These are phyloP conservation scores for Platerodrilus igneus DNA, from an alignment of 2,888 invertebrate genomes.

Conservation along the genomic window DNA sequence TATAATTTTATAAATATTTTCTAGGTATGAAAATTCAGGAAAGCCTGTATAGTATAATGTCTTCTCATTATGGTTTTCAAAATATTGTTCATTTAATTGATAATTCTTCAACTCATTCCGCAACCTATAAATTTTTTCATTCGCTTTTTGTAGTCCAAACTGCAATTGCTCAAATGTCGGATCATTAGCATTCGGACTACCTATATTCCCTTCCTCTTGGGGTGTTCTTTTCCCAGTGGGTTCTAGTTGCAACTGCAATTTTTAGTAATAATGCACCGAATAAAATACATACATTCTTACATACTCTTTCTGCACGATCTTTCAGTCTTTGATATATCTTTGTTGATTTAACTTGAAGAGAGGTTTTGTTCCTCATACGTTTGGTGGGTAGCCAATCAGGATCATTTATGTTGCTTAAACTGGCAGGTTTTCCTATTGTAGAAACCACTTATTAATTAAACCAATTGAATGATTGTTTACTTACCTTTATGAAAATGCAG, in stretches of 20 bases:
- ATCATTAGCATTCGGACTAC: too few relatives aligned
- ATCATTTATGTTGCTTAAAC: neutral
- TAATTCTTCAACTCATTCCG: neutral
- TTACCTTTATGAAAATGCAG: slow-evolving; percentile 1
- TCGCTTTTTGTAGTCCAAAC: slow-evolving; percentile 1
- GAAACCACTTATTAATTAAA: slow-evolving; percentile 3
- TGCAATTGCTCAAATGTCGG: neutral
- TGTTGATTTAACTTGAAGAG: slow-evolving; percentile 2
- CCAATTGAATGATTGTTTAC: neutral
- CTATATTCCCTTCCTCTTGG: too few relatives aligned
- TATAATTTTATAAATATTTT: slow-evolving; percentile 5
- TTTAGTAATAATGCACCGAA: too few relatives aligned
- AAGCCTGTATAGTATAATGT: slow-evolving; percentile 4
- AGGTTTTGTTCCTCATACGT: neutral
- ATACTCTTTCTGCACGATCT: neutral
- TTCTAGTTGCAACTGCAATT: too few relatives aligned
- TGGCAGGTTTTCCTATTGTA: slow-evolving; percentile 1
- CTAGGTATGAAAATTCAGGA: slow-evolving; percentile 2
- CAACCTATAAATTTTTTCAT: neutral
- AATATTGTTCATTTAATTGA: slow-evolving; percentile 1
- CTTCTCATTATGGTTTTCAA: neutral
- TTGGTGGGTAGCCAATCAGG: slow-evolving; percentile 5
- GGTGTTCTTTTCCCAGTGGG: too few relatives aligned
- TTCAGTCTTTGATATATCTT: neutral
- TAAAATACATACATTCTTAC: too few relatives aligned